Conservation (phyloP, 2,113 vertebrate genomes). For the Lamprologus tigripictilis region DNA sequence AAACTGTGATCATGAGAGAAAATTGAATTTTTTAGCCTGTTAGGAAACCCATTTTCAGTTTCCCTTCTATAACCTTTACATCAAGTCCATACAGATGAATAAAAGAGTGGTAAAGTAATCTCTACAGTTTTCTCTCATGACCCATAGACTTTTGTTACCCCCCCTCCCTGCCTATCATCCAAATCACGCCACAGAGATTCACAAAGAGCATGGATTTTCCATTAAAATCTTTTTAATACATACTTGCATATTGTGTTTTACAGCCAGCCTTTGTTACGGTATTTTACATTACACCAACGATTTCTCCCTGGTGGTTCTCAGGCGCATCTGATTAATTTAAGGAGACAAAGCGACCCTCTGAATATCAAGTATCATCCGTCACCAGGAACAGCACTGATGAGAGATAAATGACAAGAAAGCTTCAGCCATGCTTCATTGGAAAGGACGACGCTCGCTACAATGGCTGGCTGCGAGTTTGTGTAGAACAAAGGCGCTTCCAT, state of each 20-base stretch:
- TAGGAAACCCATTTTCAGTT: neutral
- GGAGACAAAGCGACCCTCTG: constrained; percentile 54
- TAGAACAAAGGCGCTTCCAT: constrained; percentile 10
- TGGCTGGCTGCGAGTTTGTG: neutral
- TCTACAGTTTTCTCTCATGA: neutral
- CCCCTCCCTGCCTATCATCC: neutral
- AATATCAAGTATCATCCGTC: constrained; percentile 63
- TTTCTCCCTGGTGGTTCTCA: constrained; percentile 48
- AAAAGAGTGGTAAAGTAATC: neutral
- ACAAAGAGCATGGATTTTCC: neutral
- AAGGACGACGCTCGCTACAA: constrained; percentile 25
- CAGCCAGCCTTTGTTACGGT: constrained; percentile 22
- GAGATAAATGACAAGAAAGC: constrained; percentile 55
- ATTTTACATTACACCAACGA: constrained; percentile 45
- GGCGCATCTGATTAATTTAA: constrained; percentile 61
- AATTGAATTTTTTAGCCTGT: neutral
- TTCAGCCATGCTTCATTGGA: constrained; percentile 26
- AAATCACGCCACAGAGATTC: neutral
- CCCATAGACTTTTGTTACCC: neutral
- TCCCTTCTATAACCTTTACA: neutral
- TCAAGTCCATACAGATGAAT: neutral
- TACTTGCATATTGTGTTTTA: constrained; percentile 19
- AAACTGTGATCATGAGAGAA: neutral
- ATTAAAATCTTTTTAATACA: constrained; percentile 13
- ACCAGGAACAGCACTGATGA: constrained; percentile 45